Evolutionary conservation across 2,113 vertebrate genomes (phyloP).

Genomic region (Scatophagus argus): DNA sequence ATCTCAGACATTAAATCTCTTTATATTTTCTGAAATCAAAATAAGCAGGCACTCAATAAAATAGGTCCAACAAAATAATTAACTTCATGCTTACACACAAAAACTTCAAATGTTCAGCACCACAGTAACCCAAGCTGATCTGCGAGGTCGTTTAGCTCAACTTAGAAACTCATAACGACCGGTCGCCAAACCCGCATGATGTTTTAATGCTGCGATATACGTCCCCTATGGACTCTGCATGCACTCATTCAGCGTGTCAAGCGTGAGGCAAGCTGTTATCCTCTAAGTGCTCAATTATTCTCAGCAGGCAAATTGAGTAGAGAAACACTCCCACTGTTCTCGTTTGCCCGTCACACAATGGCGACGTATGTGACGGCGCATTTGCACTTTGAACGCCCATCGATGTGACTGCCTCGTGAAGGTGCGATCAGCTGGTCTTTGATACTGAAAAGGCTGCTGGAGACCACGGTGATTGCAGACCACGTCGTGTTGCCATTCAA

Average conservation of each 20-base stretch:
- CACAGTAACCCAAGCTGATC: not conserved
- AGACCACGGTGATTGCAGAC: not conserved
- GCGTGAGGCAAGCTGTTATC: not conserved
- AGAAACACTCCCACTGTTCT: not conserved
- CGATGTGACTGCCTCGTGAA: conserved; percentile 1
- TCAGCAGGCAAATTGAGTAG: not conserved
- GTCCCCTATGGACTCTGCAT: too few species aligned
- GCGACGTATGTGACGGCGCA: not conserved
- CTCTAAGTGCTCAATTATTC: not conserved
- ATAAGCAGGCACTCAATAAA: too few species aligned
- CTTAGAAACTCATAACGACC: too few species aligned
- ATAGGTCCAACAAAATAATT: too few species aligned
- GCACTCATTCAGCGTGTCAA: not conserved
- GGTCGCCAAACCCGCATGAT: too few species aligned
- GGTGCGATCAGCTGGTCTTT: conserved; percentile 23
- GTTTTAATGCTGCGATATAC: not conserved
- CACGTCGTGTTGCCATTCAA: not conserved
- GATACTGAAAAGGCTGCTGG: too few species aligned
- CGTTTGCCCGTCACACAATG: not conserved
- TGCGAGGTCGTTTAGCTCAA: not conserved
- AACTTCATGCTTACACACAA: too few species aligned
- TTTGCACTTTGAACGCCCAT: not conserved
- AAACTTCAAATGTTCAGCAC: too few species aligned
- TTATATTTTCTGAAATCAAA: too few species aligned
- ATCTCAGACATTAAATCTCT: too few species aligned